Conservation (phyloP, 2,888 invertebrate genomes). For the Rhamnusium bicolor region DNA sequence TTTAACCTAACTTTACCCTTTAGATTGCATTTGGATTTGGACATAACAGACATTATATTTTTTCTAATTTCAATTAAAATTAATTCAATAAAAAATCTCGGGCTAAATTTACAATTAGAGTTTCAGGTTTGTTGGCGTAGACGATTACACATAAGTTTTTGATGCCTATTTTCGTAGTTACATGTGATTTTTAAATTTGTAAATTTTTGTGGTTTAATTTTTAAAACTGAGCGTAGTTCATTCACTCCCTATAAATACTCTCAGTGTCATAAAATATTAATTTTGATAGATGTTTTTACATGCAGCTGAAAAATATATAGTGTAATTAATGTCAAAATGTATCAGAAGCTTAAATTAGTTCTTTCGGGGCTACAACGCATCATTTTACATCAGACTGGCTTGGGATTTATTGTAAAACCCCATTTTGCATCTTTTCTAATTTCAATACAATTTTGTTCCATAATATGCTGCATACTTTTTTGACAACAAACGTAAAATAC, state of each 20-base stretch:
- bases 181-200: background rate
- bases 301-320: background rate
- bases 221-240: background rate
- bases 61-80: too few relatives aligned
- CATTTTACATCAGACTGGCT: background rate
- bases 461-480: too few relatives aligned
- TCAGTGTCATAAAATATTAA: background rate
- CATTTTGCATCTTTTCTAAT: too few relatives aligned
- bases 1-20: too few relatives aligned
- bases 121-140: background rate
- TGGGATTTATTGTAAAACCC: background rate
- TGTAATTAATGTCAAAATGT: background rate
- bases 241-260: constrained; percentile 12
- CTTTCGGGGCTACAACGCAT: background rate
- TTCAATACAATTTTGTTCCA: too few relatives aligned
- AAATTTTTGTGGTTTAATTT: constrained; percentile 4
- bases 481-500: too few relatives aligned
- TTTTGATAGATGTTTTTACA: background rate
- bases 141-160: background rate
- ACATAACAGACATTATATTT: too few relatives aligned
- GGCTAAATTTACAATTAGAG: background rate
- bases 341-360: background rate
- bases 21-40: too few relatives aligned
- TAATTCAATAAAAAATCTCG: background rate
- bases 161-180: background rate